Conservation (phyloP, 2,888 invertebrate genomes). For the Aleiodes leptofemur region DNA sequence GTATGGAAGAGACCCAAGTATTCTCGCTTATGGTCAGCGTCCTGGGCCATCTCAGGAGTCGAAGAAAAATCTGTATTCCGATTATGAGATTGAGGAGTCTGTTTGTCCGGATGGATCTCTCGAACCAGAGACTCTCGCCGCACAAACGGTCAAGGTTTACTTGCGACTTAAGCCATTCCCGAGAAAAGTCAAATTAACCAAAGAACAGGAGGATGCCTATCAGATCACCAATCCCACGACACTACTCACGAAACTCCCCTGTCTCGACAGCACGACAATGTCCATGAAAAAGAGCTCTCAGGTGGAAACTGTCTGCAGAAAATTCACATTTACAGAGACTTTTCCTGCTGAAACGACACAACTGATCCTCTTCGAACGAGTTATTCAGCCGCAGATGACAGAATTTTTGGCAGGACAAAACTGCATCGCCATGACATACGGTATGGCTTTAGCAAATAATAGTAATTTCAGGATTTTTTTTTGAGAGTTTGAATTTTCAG, state of each 20-base stretch:
- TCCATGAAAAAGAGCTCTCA: conserved; percentile 61
- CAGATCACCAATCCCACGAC: conserved; percentile 75
- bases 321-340: conserved; percentile 70
- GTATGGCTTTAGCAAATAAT: conserved; percentile 36
- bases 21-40: conserved; percentile 67
- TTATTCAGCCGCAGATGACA: conserved; percentile 66
- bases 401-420: conserved; percentile 79
- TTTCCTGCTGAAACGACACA: conserved; percentile 70
- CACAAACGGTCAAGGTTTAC: conserved; percentile 77
- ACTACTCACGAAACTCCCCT: conserved; percentile 75
- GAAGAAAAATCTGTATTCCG: conserved; percentile 65
- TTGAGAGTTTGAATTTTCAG: background rate
- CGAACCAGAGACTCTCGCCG: conserved; percentile 38
- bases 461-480: too few relatives aligned
- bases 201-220: conserved; percentile 72
- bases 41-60: conserved; percentile 56
- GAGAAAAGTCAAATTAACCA: conserved; percentile 59
- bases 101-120: conserved; percentile 43
- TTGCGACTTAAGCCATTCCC: conserved; percentile 78
- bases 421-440: conserved; percentile 90
- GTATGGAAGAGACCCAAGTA: conserved; percentile 71
- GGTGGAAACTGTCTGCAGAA: conserved; percentile 62
- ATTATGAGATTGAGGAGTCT: conserved; percentile 62
- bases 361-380: conserved; percentile 74
- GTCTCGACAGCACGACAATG: conserved; percentile 62